phyloP scores from a whole-genome alignment of 2,797 vertebrate species.

The Hydrolagus colliei region DNA sequence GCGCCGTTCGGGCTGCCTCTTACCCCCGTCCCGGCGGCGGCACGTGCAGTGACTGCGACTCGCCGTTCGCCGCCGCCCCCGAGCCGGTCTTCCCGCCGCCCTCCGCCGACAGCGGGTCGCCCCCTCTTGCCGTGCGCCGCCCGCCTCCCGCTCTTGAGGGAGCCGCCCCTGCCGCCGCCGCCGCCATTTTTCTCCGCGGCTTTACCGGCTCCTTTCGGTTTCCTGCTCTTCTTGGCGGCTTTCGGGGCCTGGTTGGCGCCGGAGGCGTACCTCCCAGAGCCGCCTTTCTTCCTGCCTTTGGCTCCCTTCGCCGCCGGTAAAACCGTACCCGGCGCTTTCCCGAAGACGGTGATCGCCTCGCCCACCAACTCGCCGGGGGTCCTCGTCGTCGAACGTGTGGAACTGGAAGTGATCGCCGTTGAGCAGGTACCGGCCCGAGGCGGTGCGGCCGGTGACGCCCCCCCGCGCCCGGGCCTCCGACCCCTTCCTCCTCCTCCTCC shows the following conservation, averaged over 20 bases:
- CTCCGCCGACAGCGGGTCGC: conserved; percentile 75
- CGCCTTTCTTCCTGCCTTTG: conserved; percentile 89
- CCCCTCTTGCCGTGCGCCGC: no score
- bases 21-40: conserved; percentile 43
- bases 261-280: conserved; percentile 72
- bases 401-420: conserved; percentile 85
- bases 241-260: conserved; percentile 67
- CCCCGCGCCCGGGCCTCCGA: conserved; percentile 58
- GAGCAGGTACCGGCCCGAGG: conserved; percentile 44
- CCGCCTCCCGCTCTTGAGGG: conserved; percentile 60
- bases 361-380: conserved; percentile 73
- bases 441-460: no score
- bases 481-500: conserved; percentile 74
- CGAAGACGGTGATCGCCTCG: no score
- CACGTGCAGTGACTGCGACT: conserved; percentile 51
- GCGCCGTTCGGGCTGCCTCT: conserved; percentile 56
- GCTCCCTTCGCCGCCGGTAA: conserved; percentile 59
- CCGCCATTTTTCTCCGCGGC: conserved; percentile 68
- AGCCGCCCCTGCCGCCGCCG: conserved; percentile 38
- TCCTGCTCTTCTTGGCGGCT: conserved; percentile 76
- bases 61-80: conserved; percentile 75
- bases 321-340: no score
- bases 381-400: conserved; percentile 86
- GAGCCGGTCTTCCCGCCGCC: conserved; percentile 80
- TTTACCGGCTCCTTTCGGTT: conserved; percentile 75